Conservation (phyloP, 2,113 vertebrate genomes). For the Misgurnus mizolepis region DNA sequence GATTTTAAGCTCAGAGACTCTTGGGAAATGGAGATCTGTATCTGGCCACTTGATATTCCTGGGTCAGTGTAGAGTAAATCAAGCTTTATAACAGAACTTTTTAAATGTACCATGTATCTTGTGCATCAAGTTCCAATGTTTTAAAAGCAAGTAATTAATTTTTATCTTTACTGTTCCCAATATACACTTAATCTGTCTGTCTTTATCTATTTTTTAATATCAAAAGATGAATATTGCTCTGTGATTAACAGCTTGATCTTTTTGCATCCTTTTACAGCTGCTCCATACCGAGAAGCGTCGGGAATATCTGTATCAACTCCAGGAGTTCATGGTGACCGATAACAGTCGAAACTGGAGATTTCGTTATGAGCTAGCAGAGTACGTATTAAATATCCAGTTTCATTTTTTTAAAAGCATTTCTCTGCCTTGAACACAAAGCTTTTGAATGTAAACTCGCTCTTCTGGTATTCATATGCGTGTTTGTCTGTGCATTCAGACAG, state of each 20-base stretch:
- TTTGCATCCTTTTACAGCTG: conserved; percentile 73
- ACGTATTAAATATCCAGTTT: conserved; percentile 34
- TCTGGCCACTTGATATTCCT: too few relatives aligned
- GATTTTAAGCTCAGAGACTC: too few relatives aligned
- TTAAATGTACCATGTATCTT: too few relatives aligned
- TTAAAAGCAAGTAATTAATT: too few relatives aligned
- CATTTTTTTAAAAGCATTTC: background rate
- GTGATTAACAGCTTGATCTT: background rate
- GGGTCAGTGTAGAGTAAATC: too few relatives aligned
- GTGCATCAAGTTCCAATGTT: too few relatives aligned
- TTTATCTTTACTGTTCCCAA: background rate
- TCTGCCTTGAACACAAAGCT: background rate
- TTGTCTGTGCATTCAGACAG: conserved; percentile 75
- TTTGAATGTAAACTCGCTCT: background rate
- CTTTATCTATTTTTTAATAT: background rate
- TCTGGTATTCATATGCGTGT: conserved; percentile 13
- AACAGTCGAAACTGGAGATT: conserved; percentile 99
- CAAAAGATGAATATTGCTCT: background rate
- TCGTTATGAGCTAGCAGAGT: conserved; percentile 95
- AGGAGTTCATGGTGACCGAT: conserved; percentile 97
- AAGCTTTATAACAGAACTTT: too few relatives aligned
- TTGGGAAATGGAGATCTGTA: too few relatives aligned
- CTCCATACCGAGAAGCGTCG: conserved; percentile 92
- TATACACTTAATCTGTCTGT: background rate
- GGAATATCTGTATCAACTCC: conserved; percentile 96